A percentile compares a stretch with the other conserved stretches of the same genome.
Conservation (phyloP, 2,888 invertebrate genomes). For the Uloborus plumipes region DNA sequence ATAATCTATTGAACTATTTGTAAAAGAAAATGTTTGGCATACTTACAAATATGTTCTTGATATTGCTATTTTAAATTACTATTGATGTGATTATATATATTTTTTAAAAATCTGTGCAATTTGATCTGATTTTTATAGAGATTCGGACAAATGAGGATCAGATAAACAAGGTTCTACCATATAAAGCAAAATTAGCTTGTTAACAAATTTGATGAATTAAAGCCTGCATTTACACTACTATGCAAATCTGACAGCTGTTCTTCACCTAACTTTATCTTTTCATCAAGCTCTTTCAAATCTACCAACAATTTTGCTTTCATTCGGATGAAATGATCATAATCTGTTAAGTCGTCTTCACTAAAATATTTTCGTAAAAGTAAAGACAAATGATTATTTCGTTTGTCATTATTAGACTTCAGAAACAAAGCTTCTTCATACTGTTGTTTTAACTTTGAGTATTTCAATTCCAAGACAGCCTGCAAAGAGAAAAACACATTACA, state of each 20-base stretch:
- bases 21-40: too few species aligned
- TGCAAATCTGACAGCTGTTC: constrained; percentile 45
- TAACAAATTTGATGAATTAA: too few species aligned
- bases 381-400: constrained; percentile 80
- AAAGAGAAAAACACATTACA: constrained; percentile 32
- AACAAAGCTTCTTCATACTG: constrained; percentile 87
- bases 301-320: constrained; percentile 89
- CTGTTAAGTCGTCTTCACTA: constrained; percentile 80
- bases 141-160: too few species aligned
- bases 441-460: constrained; percentile 81
- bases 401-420: constrained; percentile 85
- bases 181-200: too few species aligned
- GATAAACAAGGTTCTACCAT: too few species aligned
- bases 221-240: neutral
- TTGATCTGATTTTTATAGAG: too few species aligned
- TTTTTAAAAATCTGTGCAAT: too few species aligned
- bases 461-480: constrained; percentile 78
- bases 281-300: constrained; percentile 84
- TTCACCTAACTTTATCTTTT: constrained; percentile 76
- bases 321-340: constrained; percentile 86
- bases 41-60: too few species aligned
- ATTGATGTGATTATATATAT: too few species aligned
- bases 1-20: too few species aligned
- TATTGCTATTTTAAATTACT: too few species aligned
- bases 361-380: constrained; percentile 81